Percentiles rank a stretch among this genome's conserved stretches.
phyloP scores from a whole-genome alignment of 2,113 vertebrate species.

The Sturnus vulgaris region DNA sequence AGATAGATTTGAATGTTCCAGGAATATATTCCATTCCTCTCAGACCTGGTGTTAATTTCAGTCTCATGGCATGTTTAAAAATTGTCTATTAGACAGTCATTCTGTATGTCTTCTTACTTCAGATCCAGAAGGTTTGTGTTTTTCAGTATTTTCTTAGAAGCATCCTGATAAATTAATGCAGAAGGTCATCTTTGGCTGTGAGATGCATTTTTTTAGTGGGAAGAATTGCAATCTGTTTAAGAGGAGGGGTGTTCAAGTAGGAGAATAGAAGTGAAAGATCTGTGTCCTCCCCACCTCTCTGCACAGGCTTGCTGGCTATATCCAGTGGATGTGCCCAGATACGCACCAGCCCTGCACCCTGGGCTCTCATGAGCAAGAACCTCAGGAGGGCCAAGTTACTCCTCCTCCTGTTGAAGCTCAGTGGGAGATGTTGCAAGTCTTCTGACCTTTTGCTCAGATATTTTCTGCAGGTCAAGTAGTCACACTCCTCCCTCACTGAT shows the following conservation, averaged over 20 bases:
- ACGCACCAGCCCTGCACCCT: background rate
- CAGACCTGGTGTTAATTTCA: background rate
- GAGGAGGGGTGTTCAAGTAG: background rate
- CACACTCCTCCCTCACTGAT: background rate
- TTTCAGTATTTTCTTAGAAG: background rate
- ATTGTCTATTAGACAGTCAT: background rate
- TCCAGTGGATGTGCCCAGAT: rapidly evolving
- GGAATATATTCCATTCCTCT: background rate
- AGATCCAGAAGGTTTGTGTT: background rate
- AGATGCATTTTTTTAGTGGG: background rate
- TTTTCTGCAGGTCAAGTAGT: background rate
- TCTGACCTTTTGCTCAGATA: background rate
- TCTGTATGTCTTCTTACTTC: background rate
- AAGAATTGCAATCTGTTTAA: background rate
- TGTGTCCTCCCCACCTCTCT: background rate
- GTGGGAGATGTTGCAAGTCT: background rate
- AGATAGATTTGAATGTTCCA: background rate
- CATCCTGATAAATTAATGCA: background rate
- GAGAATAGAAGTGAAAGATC: background rate
- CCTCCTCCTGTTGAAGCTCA: background rate
- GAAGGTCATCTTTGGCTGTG: background rate
- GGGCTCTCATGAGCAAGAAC: background rate
- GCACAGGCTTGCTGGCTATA: background rate
- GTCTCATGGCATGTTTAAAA: background rate
- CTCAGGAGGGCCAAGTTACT: background rate